Percentiles rank a stretch among this genome's conserved stretches.
Evolutionary conservation across 2,797 vertebrate species (phyloP).

Genomic region (Paramormyrops hopkinsi): DNA sequence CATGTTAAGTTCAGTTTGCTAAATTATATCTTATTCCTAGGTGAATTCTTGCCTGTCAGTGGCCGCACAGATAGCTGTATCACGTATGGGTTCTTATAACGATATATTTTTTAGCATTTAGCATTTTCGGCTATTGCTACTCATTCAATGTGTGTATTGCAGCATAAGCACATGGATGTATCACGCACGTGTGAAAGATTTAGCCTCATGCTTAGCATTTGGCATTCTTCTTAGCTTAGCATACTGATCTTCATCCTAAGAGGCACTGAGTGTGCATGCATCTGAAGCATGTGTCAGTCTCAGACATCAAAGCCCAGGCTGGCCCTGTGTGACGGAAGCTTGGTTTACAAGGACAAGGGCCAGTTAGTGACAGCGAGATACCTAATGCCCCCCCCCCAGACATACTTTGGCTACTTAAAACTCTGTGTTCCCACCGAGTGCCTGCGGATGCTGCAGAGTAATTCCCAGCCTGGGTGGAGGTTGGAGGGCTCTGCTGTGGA

Average conservation of each 20-base stretch:
- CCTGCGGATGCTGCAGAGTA: constrained; percentile 48
- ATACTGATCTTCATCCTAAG: not conserved
- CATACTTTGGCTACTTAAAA: constrained; percentile 48
- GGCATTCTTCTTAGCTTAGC: not conserved
- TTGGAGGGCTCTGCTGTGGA: not conserved
- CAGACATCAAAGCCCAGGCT: constrained; percentile 38
- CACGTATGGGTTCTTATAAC: not conserved
- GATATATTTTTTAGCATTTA: not conserved
- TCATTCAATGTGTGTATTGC: not conserved
- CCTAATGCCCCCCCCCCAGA: constrained; percentile 57
- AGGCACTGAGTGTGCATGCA: constrained; percentile 25
- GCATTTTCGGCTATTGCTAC: not conserved
- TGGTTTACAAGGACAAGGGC: constrained; percentile 33
- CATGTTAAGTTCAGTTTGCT: not conserved
- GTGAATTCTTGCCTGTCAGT: not conserved
- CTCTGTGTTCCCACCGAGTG: constrained; percentile 49
- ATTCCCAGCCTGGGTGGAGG: constrained; percentile 42
- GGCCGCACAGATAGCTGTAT: not conserved
- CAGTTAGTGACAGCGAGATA: constrained; percentile 35
- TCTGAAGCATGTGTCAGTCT: constrained; percentile 34
- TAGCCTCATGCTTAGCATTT: not conserved
- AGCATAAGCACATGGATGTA: not conserved
- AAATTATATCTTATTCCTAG: constrained; percentile 4
- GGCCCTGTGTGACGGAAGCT: constrained; percentile 24
- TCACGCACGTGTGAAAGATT: not conserved